phyloP scores from a whole-genome alignment of 2,797 vertebrate species.

The Pitangus sulphuratus region DNA sequence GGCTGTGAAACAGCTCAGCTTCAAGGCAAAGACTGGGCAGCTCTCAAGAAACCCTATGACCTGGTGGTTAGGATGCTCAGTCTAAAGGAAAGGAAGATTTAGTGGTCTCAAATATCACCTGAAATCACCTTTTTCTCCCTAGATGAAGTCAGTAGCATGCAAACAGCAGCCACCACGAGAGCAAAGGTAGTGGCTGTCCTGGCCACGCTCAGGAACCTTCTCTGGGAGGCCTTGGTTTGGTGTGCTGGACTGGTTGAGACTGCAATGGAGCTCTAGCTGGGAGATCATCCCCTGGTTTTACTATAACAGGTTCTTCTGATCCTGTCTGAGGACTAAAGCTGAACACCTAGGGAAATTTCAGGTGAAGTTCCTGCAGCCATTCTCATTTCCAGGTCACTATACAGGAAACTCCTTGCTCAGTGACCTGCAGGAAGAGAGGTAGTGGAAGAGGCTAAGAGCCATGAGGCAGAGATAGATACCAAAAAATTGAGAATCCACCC shows the following conservation, averaged over 20 bases:
- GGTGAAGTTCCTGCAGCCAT: background rate
- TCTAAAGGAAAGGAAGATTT: background rate
- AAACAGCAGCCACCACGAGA: background rate
- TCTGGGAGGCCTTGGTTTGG: background rate
- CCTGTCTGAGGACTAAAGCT: background rate
- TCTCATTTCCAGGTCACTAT: background rate
- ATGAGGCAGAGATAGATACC: background rate
- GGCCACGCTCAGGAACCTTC: fast-evolving
- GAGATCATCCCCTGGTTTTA: background rate
- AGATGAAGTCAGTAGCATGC: background rate
- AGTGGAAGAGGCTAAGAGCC: background rate
- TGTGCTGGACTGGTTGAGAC: fast-evolving
- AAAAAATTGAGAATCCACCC: background rate
- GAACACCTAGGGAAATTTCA: background rate
- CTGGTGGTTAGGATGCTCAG: background rate
- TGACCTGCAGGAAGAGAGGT: background rate
- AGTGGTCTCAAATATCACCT: background rate
- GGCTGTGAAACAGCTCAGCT: background rate
- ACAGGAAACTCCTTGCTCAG: background rate
- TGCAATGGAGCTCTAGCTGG: background rate
- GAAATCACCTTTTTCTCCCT: background rate
- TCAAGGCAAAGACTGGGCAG: background rate
- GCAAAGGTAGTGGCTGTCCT: background rate
- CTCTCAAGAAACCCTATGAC: background rate
- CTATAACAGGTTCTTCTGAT: background rate